Base-by-base conservation (phyloP, 2,113 vertebrate species). In the Taxidea taxus region DNA sequence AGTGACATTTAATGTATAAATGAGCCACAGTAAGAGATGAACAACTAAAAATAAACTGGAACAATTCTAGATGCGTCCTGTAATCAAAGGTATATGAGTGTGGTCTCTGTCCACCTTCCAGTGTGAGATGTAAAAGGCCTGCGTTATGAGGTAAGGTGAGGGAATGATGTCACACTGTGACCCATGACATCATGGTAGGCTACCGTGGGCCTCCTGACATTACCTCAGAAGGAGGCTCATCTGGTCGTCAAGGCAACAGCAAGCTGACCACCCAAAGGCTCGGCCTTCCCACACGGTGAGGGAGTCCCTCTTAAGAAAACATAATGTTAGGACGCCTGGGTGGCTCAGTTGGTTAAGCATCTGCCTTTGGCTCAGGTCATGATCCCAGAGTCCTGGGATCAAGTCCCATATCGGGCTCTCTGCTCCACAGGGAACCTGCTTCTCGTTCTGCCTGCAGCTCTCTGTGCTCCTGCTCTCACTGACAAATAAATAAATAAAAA, bases 251-350 rank as follows among this genome's bases (percentile, higher is more conserved):
- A 84, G 42, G 44, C 44, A 60, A 2, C 31, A n/a, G 58, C 20
- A 29, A 68, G 34, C 4, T 7, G 64, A 11, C 66, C 58, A 13
- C 20, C 13, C 12, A 14, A 2, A 0, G 9, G 80, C 42, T 80
- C 7, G 54, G 70, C 68, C 37, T 8, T 6, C 16, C n/a, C 20
- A 2, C 70, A 3, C 2, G 0, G 37, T 0, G 44, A 7, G 58
- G 29, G 29, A 70, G 42, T 56, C 84, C 42, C 16, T 29, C 21
- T 58, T 49, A 23, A 18, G 68, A 90, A 91, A 80, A 42, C 34
- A 34, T 9, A 20, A 27, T 16, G 9, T 27, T 6, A 10, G 51
- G 51, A 54, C 16, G 1, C 51, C 51, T 54, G 51, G 51, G 51
- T 54, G 51, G 51, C 51, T 54, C 5, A 18, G 51, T 54, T 18